A percentile compares a stretch with the other conserved stretches of the same genome.
phyloP scores from a whole-genome alignment of 2,888 invertebrate genomes.

The Linnaemya tessellans region DNA sequence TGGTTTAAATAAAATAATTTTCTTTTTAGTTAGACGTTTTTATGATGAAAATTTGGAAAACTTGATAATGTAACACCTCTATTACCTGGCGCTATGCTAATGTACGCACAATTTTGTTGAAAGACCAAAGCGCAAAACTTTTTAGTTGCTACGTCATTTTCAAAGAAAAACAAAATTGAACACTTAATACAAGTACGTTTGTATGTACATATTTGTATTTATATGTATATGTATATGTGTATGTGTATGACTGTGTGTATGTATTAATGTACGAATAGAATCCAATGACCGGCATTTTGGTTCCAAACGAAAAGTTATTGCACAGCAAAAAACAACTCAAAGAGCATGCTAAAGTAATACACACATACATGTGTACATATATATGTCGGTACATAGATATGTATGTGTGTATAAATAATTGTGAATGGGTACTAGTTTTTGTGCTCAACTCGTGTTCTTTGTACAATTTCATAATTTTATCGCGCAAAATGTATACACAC shows the following conservation, averaged over 20 bases:
- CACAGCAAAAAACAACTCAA: not conserved
- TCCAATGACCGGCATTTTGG: conserved; percentile 51
- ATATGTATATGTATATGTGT: not conserved
- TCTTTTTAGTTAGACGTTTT: too few relatives aligned
- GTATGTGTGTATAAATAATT: too few relatives aligned
- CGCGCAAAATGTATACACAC: not conserved
- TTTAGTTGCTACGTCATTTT: conserved; percentile 52
- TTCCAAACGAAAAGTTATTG: conserved; percentile 8
- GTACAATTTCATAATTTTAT: conserved; percentile 7
- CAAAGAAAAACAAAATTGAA: conserved; percentile 4
- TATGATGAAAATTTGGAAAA: too few relatives aligned
- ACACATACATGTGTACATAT: not conserved
- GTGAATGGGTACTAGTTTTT: too few relatives aligned
- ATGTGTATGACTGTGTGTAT: not conserved
- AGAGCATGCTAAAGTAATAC: not conserved
- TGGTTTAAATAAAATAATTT: too few relatives aligned
- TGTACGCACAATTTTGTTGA: too few relatives aligned
- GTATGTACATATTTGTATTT: not conserved
- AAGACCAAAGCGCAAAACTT: not conserved
- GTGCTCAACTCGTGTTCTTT: not conserved
- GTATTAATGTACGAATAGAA: not conserved
- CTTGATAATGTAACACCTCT: too few relatives aligned
- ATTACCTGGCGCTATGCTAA: too few relatives aligned
- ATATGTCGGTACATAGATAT: not conserved
- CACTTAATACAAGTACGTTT: not conserved